These are phyloP conservation scores for Capitella teleta DNA, from an alignment of 1,140 invertebrate species.

Conservation along the genomic window DNA sequence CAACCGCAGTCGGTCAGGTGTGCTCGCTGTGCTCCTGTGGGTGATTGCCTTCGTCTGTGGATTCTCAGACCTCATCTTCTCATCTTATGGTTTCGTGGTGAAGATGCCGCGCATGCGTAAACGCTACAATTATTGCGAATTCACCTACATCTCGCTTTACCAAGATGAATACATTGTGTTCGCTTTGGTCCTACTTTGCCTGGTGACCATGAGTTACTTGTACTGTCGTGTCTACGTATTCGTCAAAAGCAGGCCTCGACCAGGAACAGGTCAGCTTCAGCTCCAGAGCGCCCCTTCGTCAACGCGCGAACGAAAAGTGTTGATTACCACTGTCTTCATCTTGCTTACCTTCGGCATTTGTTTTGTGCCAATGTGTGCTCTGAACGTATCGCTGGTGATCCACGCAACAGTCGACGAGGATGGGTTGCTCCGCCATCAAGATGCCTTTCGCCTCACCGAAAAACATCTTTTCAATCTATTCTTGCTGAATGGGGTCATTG, in stretches of 20 bases:
- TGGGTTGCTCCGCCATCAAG: no score
- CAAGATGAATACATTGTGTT: conserved; percentile 4
- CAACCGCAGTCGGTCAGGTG: conserved; percentile 49
- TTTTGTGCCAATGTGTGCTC: conserved; percentile 6
- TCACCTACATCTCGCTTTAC: neutral
- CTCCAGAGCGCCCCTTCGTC: neutral
- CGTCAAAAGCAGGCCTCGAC: neutral
- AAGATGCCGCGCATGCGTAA: conserved; percentile 5
- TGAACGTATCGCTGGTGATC: no score
- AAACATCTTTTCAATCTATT: no score
- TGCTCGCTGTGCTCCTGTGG: conserved; percentile 57
- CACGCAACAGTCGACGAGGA: no score
- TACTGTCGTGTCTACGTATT: conserved; percentile 3
- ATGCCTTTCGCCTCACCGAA: no score
- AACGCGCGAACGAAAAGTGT: neutral
- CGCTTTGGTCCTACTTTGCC: neutral
- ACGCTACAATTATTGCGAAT: conserved; percentile 6
- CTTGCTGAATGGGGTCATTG: no score
- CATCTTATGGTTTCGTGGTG: conserved; percentile 2
- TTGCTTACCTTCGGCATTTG: conserved; percentile 6
- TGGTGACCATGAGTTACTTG: conserved; percentile 1
- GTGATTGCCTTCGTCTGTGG: conserved; percentile 44
- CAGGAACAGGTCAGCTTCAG: neutral
- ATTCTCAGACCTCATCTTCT: conserved; percentile 40
- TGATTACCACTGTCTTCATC: conserved; percentile 5